Evolutionary conservation across 1,140 invertebrate species (phyloP).

Genomic region (Thaumetopoea pityocampa): DNA sequence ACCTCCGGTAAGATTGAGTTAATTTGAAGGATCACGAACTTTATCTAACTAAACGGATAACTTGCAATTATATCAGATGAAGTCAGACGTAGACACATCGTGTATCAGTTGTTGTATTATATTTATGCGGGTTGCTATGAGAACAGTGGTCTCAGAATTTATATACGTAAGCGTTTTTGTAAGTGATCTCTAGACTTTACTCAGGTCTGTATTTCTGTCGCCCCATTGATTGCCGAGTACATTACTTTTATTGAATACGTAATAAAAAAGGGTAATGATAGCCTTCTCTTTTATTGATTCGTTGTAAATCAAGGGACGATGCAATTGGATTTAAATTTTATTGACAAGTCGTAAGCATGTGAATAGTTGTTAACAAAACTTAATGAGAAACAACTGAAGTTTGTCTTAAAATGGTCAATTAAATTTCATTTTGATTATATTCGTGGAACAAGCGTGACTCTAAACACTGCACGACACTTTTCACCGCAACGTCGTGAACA

Average conservation of each 20-base stretch:
- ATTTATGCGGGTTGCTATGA: not conserved
- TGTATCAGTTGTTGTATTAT: not conserved
- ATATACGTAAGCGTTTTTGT: not conserved
- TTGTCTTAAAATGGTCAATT: conserved; percentile 35
- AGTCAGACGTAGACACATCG: not conserved
- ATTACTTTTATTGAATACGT: conserved; percentile 68
- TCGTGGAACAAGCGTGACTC: too few relatives aligned
- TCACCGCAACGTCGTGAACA: too few relatives aligned
- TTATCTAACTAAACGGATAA: conserved; percentile 1
- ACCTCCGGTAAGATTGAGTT: too few relatives aligned
- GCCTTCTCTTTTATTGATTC: conserved; percentile 71
- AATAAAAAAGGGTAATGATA: conserved; percentile 67
- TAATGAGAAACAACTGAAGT: conserved; percentile 50
- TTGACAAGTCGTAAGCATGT: conserved; percentile 51
- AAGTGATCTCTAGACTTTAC: conserved; percentile 22
- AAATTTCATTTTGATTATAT: too few relatives aligned
- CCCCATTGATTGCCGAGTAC: conserved; percentile 41
- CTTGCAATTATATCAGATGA: not conserved
- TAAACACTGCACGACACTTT: too few relatives aligned
- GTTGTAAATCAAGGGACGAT: conserved; percentile 67
- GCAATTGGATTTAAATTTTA: conserved; percentile 71
- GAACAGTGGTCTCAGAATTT: not conserved
- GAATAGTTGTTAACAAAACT: conserved; percentile 58
- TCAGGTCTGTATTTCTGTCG: conserved; percentile 21
- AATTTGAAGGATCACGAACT: too few relatives aligned